A percentile compares a stretch with the other conserved stretches of the same genome.
These are phyloP conservation scores for Napeogenes sylphis DNA, from an alignment of 2,888 invertebrate species.

Conservation along the genomic window DNA sequence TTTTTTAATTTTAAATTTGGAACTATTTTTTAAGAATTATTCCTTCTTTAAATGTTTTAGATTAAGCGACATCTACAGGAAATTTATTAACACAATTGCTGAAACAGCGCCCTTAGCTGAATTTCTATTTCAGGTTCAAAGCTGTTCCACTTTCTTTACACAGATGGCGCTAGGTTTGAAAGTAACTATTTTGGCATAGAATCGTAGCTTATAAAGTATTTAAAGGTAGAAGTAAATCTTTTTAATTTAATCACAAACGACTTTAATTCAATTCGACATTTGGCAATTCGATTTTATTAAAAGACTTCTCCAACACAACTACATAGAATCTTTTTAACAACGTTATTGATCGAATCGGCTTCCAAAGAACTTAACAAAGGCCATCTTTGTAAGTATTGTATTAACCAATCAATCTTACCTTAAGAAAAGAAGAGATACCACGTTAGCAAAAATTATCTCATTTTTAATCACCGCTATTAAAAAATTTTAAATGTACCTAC, in stretches of 20 bases:
- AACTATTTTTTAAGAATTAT: no score
- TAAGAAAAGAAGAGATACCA: no score
- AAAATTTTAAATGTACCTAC: no score
- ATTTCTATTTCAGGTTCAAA: conserved; percentile 18
- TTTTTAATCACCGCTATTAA: no score
- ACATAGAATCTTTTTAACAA: neutral
- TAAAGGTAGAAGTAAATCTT: neutral
- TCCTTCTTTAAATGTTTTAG: neutral
- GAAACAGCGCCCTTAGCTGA: conserved; percentile 10
- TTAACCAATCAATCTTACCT: neutral
- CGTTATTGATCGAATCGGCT: conserved; percentile 1
- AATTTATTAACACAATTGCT: conserved; percentile 1
- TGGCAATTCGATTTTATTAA: no score
- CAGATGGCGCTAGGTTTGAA: conserved; percentile 37
- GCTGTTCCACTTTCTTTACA: conserved; percentile 21
- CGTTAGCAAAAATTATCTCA: no score
- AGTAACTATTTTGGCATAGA: neutral
- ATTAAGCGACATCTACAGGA: conserved; percentile 23
- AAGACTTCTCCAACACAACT: no score
- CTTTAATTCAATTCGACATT: no score
- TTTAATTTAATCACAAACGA: no score
- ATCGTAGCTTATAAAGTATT: neutral
- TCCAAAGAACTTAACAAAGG: neutral
- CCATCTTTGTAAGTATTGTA: neutral
- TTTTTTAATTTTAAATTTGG: no score